Base-by-base conservation (phyloP, 2,888 invertebrate genomes). In the Nemapogon koenigi region DNA sequence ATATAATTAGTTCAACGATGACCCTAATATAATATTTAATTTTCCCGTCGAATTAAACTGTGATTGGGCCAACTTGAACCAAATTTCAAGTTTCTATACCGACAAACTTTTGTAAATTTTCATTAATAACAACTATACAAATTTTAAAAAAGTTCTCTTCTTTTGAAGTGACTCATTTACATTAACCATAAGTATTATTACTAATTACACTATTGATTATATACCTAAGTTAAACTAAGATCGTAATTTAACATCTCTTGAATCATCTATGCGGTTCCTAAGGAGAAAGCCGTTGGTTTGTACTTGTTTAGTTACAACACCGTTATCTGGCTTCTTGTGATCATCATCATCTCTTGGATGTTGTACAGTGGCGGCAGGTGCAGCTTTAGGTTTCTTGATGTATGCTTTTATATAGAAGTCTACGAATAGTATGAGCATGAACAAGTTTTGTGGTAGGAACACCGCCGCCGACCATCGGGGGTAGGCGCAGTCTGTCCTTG, bases 371-470 rank as follows among this genome's bases (percentile, higher is more conserved):
- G 31, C 31, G 13, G 16, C 16, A 2, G 15, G 25, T 29, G 45
- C 26, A 2, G 38, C 15, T 32, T 49, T 51, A 0, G 62, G 59
- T 43, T 71, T 73, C 13, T 42, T 60, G 1, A 85, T 49, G 49
- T 89, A 89, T 0, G 83, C 52, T 49, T 83, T 84, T 33, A 81
- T 79, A 46, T 89, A 89, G 55, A 89, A 89, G 41, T 89, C 86
- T 1, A 68, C 51, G 51, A 89, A 89, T 2, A 89, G 59, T 2
- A 83, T 49, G 0, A 88, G 62, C 81, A 89, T 86, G 49, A 86
- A 84, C 0, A 83, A 26, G 53, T 87, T 85, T 53, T 89, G 88
- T 0, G 85, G 83, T 1, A 87, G 55, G 31, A 85, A 75, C 0
- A 85, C n/a, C 0, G 76, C 69, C 0, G 78, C 62, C 0, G 62